Evolutionary conservation across 2,113 vertebrate genomes (phyloP).

Genomic region (Platichthys flesus): DNA sequence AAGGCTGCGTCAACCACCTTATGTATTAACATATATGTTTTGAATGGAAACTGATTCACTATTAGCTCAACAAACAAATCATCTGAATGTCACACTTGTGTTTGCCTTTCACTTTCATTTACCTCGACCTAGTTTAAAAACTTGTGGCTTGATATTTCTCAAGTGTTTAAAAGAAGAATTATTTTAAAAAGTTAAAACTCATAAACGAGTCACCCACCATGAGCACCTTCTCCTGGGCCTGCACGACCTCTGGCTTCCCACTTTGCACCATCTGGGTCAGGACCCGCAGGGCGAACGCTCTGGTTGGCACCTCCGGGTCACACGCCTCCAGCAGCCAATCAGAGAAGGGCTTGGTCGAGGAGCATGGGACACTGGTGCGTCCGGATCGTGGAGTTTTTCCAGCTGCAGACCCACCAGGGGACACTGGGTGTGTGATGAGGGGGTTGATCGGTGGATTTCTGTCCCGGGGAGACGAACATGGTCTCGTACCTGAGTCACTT

Average conservation of each 20-base stretch:
- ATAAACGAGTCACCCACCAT: slow-evolving; percentile 75
- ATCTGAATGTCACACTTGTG: not conserved
- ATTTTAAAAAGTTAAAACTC: too few species aligned
- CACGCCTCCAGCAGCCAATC: slow-evolving; percentile 85
- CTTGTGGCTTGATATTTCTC: too few species aligned
- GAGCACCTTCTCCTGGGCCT: slow-evolving; percentile 85
- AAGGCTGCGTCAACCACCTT: too few species aligned
- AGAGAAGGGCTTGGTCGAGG: slow-evolving; percentile 53
- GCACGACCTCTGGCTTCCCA: slow-evolving; percentile 71
- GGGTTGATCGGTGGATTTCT: not conserved
- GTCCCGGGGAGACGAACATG: not conserved
- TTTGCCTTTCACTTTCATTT: too few species aligned
- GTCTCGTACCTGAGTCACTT: not conserved
- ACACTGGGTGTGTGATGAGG: not conserved
- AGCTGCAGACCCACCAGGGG: not conserved
- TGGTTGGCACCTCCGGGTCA: slow-evolving; percentile 86
- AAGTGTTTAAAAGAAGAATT: too few species aligned
- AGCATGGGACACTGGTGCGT: not conserved
- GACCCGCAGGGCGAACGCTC: slow-evolving; percentile 85
- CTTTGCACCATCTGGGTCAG: slow-evolving; percentile 81
- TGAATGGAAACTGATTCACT: too few species aligned
- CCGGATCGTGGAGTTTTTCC: not conserved
- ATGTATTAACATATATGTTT: too few species aligned
- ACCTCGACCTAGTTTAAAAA: too few species aligned
- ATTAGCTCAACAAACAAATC: not conserved